Base-by-base conservation (phyloP, 2,113 vertebrate species). In the Scopus umbretta region DNA sequence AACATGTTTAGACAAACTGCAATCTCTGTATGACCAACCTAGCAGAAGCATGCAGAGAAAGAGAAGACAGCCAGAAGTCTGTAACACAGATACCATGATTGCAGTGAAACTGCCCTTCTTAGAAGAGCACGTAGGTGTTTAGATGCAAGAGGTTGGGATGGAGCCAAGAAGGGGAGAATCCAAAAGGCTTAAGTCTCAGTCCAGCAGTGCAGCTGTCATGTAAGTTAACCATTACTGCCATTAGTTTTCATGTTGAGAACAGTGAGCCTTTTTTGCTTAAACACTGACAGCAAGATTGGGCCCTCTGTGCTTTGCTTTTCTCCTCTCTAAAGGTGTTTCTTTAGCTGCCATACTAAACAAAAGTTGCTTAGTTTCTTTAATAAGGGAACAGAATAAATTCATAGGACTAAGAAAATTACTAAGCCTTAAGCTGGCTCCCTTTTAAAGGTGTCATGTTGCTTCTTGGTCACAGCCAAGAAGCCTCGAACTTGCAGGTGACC, bases 371-470 rank as follows among this genome's bases (percentile, higher is more conserved):
- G 38, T 81, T 96, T 91, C 72, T 78, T 92, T 81, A 86, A n/a
- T 7, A 78, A 80, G 30, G 27, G 68, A 92, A 94, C 21, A 67
- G 52, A 88, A 93, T 52, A 73, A 82, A 95, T 76, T 61, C 85
- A 86, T 16, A 73, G 32, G 93, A 74, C 50, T 74, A 76, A 55
- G 66, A 82, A 81, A 71, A 92, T 84, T 45, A 71, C 47, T 40
- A 92, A 90, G 90, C 88, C 90, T 97, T 94, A 93, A 95, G 10
- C 10, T 90, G 59, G 67, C 59, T 88, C 59, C 89, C 42, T 92
- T 74, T 58, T 55, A 53, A 71, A 88, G 23, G 72, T 86, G 45
- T 94, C 45, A 16, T 27, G 29, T 70, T 92, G 30, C 78, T 94
- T 52, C 59, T 78, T 71, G 43, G 43, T 88, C 85, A 67, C 72